phyloP scores from a whole-genome alignment of 2,113 vertebrate species.

The Elephantulus edwardii region DNA sequence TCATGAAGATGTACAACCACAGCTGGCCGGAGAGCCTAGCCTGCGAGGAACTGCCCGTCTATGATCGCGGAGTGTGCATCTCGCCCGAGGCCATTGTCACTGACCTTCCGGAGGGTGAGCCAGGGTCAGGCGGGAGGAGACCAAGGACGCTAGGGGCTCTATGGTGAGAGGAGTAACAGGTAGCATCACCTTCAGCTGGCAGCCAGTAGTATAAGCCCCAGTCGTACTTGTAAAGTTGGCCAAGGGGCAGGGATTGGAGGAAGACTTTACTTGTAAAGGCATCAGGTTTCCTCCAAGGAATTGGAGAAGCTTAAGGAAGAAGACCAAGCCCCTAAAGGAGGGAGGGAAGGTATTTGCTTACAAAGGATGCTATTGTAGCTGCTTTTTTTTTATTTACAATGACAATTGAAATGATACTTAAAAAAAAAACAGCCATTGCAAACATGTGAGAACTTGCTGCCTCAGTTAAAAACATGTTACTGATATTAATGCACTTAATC shows the following conservation, averaged over 20 bases:
- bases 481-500: background rate
- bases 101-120: slow-evolving; percentile 86
- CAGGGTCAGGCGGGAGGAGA: background rate
- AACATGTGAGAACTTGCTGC: background rate
- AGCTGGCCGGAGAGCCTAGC: slow-evolving; percentile 88
- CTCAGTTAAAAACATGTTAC: accelerated
- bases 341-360: background rate
- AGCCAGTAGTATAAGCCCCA: background rate
- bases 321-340: background rate
- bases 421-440: background rate
- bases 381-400: background rate
- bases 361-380: background rate
- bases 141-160: background rate
- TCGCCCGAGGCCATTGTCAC: slow-evolving; percentile 89
- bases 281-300: background rate
- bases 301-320: background rate
- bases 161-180: background rate
- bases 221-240: background rate
- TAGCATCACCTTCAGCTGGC: background rate
- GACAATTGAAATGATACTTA: background rate
- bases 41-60: slow-evolving; percentile 87
- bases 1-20: slow-evolving; percentile 88
- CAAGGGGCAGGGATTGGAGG: background rate
- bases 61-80: slow-evolving; percentile 89
- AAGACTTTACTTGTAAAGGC: background rate